Conservation (phyloP, 1,140 invertebrate species). For the Micrasema minimum region DNA sequence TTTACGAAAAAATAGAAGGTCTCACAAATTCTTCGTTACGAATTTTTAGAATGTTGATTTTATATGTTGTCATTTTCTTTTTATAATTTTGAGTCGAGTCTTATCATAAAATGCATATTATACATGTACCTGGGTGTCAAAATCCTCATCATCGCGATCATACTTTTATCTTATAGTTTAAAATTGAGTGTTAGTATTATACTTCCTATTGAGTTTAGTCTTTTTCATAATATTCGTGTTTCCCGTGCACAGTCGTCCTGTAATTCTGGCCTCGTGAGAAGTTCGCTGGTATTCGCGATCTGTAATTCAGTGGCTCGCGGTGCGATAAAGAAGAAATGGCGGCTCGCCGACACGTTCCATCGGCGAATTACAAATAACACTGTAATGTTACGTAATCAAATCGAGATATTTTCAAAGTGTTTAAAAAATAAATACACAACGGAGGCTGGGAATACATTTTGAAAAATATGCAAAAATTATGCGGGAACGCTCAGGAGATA, state of each 20-base stretch:
- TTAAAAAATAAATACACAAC: slow-evolving; percentile 21
- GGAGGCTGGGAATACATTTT: slow-evolving; percentile 2
- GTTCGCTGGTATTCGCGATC: slow-evolving; percentile 12
- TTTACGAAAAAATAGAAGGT: too few species aligned
- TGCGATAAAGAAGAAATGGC: slow-evolving; percentile 29
- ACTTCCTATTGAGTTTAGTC: too few species aligned
- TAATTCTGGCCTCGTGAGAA: background rate
- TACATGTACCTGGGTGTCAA: too few species aligned
- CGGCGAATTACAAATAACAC: slow-evolving; percentile 31
- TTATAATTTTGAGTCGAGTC: too few species aligned
- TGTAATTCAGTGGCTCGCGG: slow-evolving; percentile 26
- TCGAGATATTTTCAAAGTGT: slow-evolving; percentile 22
- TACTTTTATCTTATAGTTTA: too few species aligned
- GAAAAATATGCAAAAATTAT: slow-evolving; percentile 10
- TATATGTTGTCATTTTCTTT: too few species aligned
- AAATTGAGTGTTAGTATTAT: too few species aligned
- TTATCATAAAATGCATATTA: too few species aligned
- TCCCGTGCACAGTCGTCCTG: background rate
- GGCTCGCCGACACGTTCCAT: slow-evolving; percentile 34
- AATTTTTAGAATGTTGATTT: too few species aligned
- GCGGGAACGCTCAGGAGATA: slow-evolving; percentile 10
- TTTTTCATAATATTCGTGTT: too few species aligned
- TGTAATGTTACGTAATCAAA: slow-evolving; percentile 34
- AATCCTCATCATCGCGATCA: too few species aligned
- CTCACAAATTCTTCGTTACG: too few species aligned